Evolutionary conservation across 2,888 invertebrate species (phyloP).

Genomic region (Agapetus fuscipes): DNA sequence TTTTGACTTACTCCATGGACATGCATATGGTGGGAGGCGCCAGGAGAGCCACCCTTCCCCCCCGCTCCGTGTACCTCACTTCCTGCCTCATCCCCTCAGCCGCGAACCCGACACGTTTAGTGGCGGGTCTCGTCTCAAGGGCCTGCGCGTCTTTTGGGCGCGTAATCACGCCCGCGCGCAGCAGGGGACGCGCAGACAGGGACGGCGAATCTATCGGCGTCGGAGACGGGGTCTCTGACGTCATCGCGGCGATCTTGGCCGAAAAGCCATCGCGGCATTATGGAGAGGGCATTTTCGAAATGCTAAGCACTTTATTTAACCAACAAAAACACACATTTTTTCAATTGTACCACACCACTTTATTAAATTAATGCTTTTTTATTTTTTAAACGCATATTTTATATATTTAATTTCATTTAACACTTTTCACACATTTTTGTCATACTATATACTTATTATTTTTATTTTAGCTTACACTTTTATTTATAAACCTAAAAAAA

Average conservation of each 20-base stretch:
- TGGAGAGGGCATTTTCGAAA: no score
- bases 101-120: constrained; percentile 7
- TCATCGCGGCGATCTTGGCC: constrained; percentile 24
- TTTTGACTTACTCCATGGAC: constrained; percentile 10
- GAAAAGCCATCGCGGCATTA: no score
- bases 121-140: neutral
- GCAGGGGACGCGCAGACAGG: constrained; percentile 27
- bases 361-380: no score
- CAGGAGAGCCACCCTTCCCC: constrained; percentile 19
- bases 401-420: no score
- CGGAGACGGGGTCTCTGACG: constrained; percentile 28
- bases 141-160: constrained; percentile 6
- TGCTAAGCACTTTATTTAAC: no score
- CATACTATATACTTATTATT: no score
- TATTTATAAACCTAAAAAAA: no score
- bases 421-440: no score
- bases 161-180: constrained; percentile 18
- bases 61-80: constrained; percentile 17
- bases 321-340: no score
- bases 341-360: no score
- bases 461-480: no score
- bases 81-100: constrained; percentile 10
- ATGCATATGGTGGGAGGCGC: constrained; percentile 15
- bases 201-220: constrained; percentile 29
- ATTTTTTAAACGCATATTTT: no score